Evolutionary conservation across 1,140 invertebrate genomes (phyloP).

Genomic region (Prorops nasuta): DNA sequence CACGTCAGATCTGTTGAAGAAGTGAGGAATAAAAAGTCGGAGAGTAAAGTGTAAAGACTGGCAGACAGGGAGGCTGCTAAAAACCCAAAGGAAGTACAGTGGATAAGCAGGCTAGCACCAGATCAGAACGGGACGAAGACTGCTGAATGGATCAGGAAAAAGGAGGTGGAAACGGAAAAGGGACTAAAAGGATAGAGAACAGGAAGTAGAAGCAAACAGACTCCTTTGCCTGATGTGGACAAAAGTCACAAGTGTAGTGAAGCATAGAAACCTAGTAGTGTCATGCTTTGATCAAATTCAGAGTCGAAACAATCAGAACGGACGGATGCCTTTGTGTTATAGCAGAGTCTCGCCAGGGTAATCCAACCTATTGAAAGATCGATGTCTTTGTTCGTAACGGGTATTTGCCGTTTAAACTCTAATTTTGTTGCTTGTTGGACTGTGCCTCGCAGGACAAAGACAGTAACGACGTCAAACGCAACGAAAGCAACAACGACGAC

Average conservation of each 20-base stretch:
- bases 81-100: no score
- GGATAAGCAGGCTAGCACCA: no score
- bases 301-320: constrained; percentile 21
- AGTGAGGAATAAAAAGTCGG: constrained; percentile 22
- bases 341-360: constrained; percentile 14
- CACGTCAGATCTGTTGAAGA: constrained; percentile 33
- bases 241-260: constrained; percentile 1
- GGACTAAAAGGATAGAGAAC: constrained; percentile 1
- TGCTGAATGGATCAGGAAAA: constrained; percentile 9
- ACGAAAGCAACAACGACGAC: no score
- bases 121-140: constrained; percentile 23
- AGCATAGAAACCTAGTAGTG: constrained; percentile 21
- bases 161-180: constrained; percentile 3
- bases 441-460: no score
- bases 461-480: no score
- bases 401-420: constrained; percentile 1
- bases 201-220: background rate
- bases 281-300: constrained; percentile 34
- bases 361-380: constrained; percentile 19
- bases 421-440: no score
- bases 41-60: background rate
- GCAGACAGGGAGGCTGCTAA: constrained; percentile 5
- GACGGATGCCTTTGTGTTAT: constrained; percentile 26
- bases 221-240: background rate
- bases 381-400: constrained; percentile 38